These are phyloP conservation scores for Meloidogyne chitwoodi DNA, from an alignment of 1,140 invertebrate genomes.

Conservation along the genomic window DNA sequence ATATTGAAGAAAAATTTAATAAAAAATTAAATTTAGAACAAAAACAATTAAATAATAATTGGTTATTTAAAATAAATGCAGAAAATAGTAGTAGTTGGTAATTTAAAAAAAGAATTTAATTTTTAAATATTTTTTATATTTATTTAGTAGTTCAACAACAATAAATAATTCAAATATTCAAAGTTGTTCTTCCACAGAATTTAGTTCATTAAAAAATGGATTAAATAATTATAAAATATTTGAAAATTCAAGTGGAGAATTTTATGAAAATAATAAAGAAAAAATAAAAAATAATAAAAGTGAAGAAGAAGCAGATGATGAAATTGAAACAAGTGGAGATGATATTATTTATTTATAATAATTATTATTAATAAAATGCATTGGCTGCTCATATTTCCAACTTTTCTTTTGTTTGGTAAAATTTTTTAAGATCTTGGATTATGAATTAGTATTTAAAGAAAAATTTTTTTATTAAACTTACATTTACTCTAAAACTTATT, in stretches of 20 bases:
- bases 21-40: too few relatives aligned
- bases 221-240: neutral
- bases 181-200: neutral
- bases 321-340: neutral
- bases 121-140: too few relatives aligned
- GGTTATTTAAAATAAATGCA: neutral
- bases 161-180: neutral
- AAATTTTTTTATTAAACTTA: too few relatives aligned
- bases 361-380: too few relatives aligned
- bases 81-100: too few relatives aligned
- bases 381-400: too few relatives aligned
- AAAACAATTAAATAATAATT: neutral
- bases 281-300: neutral
- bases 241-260: neutral
- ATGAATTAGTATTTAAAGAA: too few relatives aligned
- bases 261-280: neutral
- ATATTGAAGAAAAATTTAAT: neutral
- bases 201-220: neutral
- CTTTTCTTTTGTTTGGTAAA: too few relatives aligned
- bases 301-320: neutral
- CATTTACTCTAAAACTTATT: too few relatives aligned
- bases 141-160: neutral
- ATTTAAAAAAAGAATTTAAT: too few relatives aligned
- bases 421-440: too few relatives aligned
- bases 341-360: slow-evolving; percentile 2